A percentile compares a stretch with the other conserved stretches of the same genome.
Conservation (phyloP, 2,113 vertebrate species). For the Camelus bactrianus region DNA sequence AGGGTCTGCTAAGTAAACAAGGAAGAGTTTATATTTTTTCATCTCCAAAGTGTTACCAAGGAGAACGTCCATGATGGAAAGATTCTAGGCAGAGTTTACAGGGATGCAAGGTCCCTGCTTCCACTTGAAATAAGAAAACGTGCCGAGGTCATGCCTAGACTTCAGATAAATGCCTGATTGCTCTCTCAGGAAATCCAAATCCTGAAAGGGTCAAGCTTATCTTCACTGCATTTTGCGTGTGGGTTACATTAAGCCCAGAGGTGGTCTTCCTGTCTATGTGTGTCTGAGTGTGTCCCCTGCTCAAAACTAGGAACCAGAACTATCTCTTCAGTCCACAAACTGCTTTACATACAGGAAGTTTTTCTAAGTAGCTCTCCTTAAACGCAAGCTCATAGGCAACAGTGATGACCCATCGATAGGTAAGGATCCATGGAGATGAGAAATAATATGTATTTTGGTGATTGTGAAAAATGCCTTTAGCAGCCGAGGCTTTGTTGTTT, state of each 20-base stretch:
- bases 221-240: not conserved
- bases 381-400: not conserved
- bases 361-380: not conserved
- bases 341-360: not conserved
- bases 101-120: not conserved
- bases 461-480: not conserved
- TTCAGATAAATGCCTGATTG: not conserved
- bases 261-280: not conserved
- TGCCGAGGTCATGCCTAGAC: not conserved
- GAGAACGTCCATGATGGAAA: not conserved
- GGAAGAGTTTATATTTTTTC: conserved; percentile 19
- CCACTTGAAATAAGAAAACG: not conserved
- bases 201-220: not conserved
- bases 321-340: not conserved
- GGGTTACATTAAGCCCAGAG: not conserved
- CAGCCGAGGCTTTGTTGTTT: not conserved
- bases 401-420: fast-evolving
- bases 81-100: not conserved
- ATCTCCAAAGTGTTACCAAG: not conserved
- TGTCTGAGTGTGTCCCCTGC: not conserved
- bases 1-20: not conserved
- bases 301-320: not conserved
- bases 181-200: not conserved
- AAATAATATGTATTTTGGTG: not conserved
- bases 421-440: not conserved